A percentile compares a stretch with the other conserved stretches of the same genome.
phyloP scores from a whole-genome alignment of 2,113 vertebrate species.

The Charadrius vociferus region DNA sequence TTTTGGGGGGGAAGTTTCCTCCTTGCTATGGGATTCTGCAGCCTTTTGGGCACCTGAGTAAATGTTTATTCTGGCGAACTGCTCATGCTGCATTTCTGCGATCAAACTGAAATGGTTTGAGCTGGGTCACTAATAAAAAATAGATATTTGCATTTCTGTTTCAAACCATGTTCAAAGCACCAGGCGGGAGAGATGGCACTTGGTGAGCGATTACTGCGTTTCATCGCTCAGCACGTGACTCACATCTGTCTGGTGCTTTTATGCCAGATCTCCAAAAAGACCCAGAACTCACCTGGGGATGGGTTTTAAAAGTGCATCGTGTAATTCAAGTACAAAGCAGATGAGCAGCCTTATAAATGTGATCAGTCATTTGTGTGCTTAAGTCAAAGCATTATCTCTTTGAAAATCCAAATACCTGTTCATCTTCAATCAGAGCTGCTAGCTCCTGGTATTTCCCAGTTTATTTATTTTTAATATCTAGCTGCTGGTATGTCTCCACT shows the following conservation, averaged over 20 bases:
- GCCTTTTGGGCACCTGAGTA: neutral
- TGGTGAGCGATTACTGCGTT: neutral
- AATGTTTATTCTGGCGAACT: neutral
- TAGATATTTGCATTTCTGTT: neutral
- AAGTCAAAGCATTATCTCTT: neutral
- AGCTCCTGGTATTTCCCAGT: neutral
- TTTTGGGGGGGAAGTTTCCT: neutral
- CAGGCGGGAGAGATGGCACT: neutral
- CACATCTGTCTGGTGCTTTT: neutral
- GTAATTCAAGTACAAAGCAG: neutral
- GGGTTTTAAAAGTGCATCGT: neutral
- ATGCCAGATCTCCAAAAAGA: neutral
- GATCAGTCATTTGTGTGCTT: neutral
- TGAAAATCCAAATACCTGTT: neutral
- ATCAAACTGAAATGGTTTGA: neutral
- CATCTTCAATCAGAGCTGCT: neutral
- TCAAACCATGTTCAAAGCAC: neutral
- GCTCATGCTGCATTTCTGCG: neutral
- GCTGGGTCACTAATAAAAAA: neutral
- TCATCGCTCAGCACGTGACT: neutral
- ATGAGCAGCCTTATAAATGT: neutral
- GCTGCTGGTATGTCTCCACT: neutral
- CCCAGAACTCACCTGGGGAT: neutral
- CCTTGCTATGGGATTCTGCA: neutral
- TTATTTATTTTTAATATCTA: constrained; percentile 27